Conservation (phyloP, 2,113 vertebrate species). For the Barbus barbus region DNA sequence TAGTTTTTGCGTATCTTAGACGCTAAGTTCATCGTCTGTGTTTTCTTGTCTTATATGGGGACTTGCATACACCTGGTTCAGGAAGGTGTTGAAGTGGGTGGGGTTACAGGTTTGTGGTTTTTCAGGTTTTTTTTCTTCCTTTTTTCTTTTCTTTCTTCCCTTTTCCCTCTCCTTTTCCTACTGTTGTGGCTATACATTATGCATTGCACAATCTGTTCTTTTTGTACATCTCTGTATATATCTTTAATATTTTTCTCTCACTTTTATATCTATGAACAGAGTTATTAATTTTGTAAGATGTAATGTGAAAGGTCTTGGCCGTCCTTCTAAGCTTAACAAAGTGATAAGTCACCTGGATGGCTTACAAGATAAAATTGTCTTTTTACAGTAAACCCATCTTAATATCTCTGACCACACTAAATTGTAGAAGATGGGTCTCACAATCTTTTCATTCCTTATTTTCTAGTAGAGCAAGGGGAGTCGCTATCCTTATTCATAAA, state of each 20-base stretch:
- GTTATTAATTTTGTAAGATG: not conserved
- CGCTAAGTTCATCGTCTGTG: too few relatives aligned
- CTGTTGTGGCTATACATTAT: constrained; percentile 72
- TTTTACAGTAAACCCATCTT: not conserved
- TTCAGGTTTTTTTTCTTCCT: too few relatives aligned
- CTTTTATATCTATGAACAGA: not conserved
- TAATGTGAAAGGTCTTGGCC: not conserved
- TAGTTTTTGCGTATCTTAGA: too few relatives aligned
- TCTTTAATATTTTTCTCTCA: not conserved
- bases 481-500: not conserved
- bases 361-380: too few relatives aligned
- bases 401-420: not conserved
- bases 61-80: too few relatives aligned
- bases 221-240: not conserved
- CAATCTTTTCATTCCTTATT: not conserved
- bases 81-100: too few relatives aligned
- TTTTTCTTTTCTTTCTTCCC: not conserved
- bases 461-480: too few relatives aligned
- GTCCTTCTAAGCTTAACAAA: not conserved
- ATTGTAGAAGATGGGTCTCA: not conserved
- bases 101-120: too few relatives aligned
- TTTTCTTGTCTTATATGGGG: too few relatives aligned
- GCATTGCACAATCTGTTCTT: constrained; percentile 66
- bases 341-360: not conserved
- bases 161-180: not conserved